phyloP scores from a whole-genome alignment of 2,888 invertebrate genomes.

The Chouioia cunea region DNA sequence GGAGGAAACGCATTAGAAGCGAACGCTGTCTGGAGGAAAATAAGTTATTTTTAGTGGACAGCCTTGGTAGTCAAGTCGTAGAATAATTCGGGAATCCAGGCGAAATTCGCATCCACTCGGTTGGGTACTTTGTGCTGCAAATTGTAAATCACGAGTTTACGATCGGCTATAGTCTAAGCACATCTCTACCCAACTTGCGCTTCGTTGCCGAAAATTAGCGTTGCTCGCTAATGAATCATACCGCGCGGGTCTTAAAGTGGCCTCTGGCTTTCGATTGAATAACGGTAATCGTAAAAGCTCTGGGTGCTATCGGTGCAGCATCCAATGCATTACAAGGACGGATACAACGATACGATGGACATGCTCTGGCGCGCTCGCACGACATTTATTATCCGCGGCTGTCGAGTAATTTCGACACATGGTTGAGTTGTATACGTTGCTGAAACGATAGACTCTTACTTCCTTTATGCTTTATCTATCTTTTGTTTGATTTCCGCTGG shows the following conservation, averaged over 20 bases:
- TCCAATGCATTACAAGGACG: too few relatives aligned
- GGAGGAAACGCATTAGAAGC: constrained; percentile 1
- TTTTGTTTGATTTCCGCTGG: constrained; percentile 29
- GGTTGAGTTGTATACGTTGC: constrained; percentile 57
- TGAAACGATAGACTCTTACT: constrained; percentile 47
- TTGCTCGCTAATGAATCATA: constrained; percentile 42
- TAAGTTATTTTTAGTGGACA: constrained; percentile 27
- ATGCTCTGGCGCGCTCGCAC: constrained; percentile 54
- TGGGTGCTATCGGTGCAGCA: too few relatives aligned
- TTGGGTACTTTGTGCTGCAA: constrained; percentile 34
- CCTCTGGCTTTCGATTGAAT: constrained; percentile 49
- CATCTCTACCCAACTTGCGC: constrained; percentile 20
- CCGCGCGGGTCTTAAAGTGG: constrained; percentile 25
- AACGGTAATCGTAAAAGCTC: constrained; percentile 50
- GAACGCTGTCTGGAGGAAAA: constrained; percentile 1
- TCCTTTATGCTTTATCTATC: constrained; percentile 26
- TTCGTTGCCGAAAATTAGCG: constrained; percentile 37
- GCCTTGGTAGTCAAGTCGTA: constrained; percentile 22
- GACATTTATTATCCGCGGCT: constrained; percentile 61
- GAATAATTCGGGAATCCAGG: constrained; percentile 46
- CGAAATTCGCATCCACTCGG: constrained; percentile 41
- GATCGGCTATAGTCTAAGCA: constrained; percentile 36
- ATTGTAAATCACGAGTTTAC: constrained; percentile 46
- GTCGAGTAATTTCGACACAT: constrained; percentile 58
- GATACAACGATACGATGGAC: constrained; percentile 36